phyloP scores from a whole-genome alignment of 1,140 invertebrate genomes.

The Hylaeus anthracinus region DNA sequence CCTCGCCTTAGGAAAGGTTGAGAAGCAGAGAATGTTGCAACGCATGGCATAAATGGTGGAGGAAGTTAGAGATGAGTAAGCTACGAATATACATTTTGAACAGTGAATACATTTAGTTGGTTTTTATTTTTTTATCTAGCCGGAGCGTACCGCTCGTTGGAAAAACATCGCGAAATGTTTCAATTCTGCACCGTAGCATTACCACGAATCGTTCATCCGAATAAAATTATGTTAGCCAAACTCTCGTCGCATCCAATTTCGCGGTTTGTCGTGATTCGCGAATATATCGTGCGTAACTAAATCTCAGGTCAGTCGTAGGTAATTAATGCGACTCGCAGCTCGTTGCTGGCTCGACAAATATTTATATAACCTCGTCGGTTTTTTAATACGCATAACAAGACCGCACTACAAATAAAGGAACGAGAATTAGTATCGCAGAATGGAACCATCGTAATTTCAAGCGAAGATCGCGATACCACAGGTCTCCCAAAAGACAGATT shows the following conservation, averaged over 20 bases:
- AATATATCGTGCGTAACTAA: constrained; percentile 34
- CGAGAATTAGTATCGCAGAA: constrained; percentile 3
- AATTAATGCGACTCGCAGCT: background rate
- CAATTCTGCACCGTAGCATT: background rate
- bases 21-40: too few species aligned
- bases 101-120: too few species aligned
- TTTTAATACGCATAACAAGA: constrained; percentile 1
- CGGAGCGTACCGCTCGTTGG: too few species aligned
- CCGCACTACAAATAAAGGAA: background rate
- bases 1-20: too few species aligned
- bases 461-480: constrained; percentile 12
- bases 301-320: constrained; percentile 1
- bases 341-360: background rate
- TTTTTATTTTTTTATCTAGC: too few species aligned
- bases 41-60: too few species aligned
- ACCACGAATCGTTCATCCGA: background rate
- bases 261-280: background rate
- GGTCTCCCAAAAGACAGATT: constrained; percentile 2
- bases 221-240: background rate
- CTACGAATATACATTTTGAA: too few species aligned
- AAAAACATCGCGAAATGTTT: background rate
- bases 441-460: constrained; percentile 26
- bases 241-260: constrained; percentile 6
- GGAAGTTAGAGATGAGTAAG: too few species aligned
- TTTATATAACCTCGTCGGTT: constrained; percentile 5